Evolutionary conservation across 2,113 vertebrate genomes (phyloP), one percentile per base, ranked within the genome.

Genomic region (Madoqua kirkii): DNA sequence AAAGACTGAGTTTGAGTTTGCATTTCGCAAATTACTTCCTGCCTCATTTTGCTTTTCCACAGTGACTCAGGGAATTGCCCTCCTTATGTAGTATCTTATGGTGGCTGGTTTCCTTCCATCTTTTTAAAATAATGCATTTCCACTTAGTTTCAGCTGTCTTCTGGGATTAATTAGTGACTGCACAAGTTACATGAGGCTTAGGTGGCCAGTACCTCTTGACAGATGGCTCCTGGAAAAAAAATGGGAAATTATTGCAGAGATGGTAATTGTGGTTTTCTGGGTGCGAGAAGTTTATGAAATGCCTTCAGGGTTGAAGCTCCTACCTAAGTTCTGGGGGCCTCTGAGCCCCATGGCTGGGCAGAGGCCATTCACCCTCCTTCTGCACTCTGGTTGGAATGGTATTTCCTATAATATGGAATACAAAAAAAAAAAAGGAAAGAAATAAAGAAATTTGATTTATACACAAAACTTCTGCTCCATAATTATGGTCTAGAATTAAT

Each of bases 401-500:
- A 91, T 96, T 97, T 97, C 89, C 15, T 88, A 33, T 82, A 74
- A 82, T 11, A 87, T n/a, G 74, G 79, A 89, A 74, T 29, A 31
- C 13, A 40, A 71, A 48, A n/a, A n/a, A 64, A 31, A 87, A 87
- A 89, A 81, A 25, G 76, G 13, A 29, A 16, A 55, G 23, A 64
- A 40, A 31, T 40, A 64, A 74, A 76, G 48, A 95, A 95, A 97
- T 96, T 96, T 98, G 98, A 98, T 98, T 98, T 98, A 98, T 98
- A 98, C 78, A 84, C 55, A 96, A 98, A 97, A 92, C 94, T 98
- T 93, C 78, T 98, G 89, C 94, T 97, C 93, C 97, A 97, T 98
- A 99, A 98, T 98, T 98, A 98, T 91, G 89, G 97, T 96, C 94
- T 98, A 98, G 98, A 99, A 99, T 98, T 99, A 98, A 99, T 98